phyloP scores from a whole-genome alignment of 2,113 vertebrate species.

The Tyrannus savana region DNA sequence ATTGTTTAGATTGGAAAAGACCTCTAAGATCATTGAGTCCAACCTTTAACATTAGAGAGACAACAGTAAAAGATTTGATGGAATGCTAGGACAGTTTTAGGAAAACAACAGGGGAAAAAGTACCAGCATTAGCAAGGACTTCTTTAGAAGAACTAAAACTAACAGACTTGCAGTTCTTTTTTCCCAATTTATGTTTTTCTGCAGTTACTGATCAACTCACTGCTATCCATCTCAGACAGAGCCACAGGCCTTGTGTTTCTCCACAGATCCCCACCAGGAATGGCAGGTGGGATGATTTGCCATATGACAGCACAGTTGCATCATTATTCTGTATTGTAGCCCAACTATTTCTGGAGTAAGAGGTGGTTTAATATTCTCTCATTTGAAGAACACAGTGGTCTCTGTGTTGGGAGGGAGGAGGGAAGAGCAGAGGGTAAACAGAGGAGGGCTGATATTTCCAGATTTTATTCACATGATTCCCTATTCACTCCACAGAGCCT shows the following conservation, averaged over 20 bases:
- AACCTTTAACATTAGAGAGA: neutral
- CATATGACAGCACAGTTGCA: neutral
- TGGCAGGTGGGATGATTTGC: neutral
- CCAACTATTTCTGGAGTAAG: neutral
- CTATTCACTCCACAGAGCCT: neutral
- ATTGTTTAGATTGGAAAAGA: neutral
- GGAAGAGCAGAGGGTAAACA: rapidly evolving
- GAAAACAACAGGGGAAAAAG: neutral
- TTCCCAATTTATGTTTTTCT: neutral
- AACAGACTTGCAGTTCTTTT: neutral
- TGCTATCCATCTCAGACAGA: neutral
- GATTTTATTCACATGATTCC: neutral
- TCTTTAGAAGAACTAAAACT: neutral
- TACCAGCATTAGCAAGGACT: neutral
- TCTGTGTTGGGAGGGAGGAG: neutral
- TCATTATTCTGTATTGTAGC: neutral
- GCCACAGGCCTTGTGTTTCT: neutral
- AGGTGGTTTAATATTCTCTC: neutral
- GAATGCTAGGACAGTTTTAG: neutral
- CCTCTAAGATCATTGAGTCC: neutral
- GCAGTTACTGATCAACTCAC: neutral
- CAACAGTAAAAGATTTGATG: neutral
- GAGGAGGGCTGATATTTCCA: neutral
- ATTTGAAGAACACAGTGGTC: neutral
- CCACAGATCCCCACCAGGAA: neutral